A percentile compares a stretch with the other conserved stretches of the same genome.
phyloP scores from a whole-genome alignment of 2,113 vertebrate species.

The Meriones unguiculatus region DNA sequence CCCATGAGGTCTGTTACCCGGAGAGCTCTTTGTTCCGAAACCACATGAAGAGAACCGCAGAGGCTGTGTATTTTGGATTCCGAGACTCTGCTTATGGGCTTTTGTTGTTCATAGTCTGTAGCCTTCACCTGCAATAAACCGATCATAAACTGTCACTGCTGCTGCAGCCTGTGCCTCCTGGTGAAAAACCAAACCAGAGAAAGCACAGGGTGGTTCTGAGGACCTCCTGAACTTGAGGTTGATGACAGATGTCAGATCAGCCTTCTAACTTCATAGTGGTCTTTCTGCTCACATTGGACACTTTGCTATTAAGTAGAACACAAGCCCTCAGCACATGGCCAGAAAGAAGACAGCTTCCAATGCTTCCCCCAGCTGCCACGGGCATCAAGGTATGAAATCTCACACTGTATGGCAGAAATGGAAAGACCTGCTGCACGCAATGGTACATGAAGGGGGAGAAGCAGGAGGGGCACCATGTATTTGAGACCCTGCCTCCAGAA shows the following conservation, averaged over 20 bases:
- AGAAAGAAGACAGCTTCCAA: background rate
- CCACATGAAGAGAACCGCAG: background rate
- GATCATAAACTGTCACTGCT: background rate
- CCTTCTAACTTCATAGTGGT: background rate
- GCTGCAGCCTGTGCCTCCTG: background rate
- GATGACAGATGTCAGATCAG: background rate
- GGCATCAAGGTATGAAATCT: background rate
- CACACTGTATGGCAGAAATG: background rate
- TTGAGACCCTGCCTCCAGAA: background rate
- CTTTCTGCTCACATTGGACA: background rate
- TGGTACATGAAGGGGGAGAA: background rate
- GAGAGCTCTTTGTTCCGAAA: background rate
- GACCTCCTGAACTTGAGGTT: background rate
- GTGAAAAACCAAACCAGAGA: background rate
- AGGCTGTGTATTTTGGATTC: background rate
- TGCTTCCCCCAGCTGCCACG: background rate
- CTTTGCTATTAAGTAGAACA: background rate
- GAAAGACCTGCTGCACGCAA: background rate
- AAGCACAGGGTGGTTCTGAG: background rate
- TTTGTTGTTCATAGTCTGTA: background rate
- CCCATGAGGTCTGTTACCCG: background rate
- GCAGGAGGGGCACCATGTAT: background rate
- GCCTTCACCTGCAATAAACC: background rate
- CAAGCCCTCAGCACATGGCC: background rate
- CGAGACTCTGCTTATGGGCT: background rate